Evolutionary conservation across 2,888 invertebrate genomes (phyloP).

Genomic region (Acrobasis repandana): DNA sequence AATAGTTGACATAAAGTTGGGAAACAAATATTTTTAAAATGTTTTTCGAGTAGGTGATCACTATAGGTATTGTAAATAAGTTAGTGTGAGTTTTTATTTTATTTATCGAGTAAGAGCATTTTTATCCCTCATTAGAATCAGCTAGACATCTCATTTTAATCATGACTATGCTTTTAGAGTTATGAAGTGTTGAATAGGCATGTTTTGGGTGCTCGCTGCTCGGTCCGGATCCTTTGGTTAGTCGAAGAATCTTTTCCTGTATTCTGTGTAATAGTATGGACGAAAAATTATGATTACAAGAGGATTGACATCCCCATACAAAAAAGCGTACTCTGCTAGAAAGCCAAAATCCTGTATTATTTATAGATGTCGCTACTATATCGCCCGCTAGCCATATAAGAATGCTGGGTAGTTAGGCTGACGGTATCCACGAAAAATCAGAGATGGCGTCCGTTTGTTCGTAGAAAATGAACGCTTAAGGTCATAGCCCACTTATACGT

Average conservation of each 20-base stretch:
- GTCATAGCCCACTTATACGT: no score
- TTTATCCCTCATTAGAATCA: conserved; percentile 52
- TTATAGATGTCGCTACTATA: no score
- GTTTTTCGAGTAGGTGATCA: conserved; percentile 50
- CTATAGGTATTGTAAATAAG: conserved; percentile 61
- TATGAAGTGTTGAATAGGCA: conserved; percentile 19
- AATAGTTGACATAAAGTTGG: conserved; percentile 51
- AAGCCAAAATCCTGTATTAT: no score
- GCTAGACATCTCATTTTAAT: conserved; percentile 59
- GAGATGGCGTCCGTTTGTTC: no score
- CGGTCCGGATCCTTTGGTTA: neutral
- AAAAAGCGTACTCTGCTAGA: no score
- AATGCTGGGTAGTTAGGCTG: no score
- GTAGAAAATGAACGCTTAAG: no score
- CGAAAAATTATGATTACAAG: no score
- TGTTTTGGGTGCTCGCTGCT: neutral
- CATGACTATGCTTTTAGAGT: conserved; percentile 42
- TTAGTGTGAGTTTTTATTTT: conserved; percentile 56
- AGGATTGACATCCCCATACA: no score
- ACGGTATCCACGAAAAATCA: no score
- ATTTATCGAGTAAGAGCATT: conserved; percentile 54
- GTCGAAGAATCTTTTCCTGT: no score
- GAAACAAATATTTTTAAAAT: conserved; percentile 42
- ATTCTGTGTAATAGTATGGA: neutral
- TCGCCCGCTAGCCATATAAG: no score